Evolutionary conservation across 2,113 vertebrate genomes (phyloP).

Genomic region (Hydrolagus affinis): DNA sequence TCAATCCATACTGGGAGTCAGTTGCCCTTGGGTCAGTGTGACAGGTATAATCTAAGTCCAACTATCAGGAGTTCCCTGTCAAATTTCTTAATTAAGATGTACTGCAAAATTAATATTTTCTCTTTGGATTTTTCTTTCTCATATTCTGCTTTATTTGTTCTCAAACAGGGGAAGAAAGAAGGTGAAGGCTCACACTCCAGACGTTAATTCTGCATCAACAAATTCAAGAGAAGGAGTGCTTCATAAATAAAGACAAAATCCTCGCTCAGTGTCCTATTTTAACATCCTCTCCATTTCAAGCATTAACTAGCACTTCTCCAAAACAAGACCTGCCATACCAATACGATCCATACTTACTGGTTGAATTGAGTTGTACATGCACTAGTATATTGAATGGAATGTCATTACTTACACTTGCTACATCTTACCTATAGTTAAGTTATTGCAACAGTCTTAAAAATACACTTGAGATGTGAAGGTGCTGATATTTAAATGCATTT

Average conservation of each 20-base stretch:
- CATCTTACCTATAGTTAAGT: background rate
- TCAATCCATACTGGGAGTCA: no score
- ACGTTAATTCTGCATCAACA: constrained; percentile 12
- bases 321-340: constrained; percentile 2
- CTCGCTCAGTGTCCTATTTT: constrained; percentile 13
- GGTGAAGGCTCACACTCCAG: constrained; percentile 22
- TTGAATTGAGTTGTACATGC: background rate
- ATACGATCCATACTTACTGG: constrained; percentile 1
- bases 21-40: no score
- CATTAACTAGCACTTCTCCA: constrained; percentile 23
- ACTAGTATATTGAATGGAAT: constrained; percentile 12
- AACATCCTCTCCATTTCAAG: constrained; percentile 12
- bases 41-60: no score
- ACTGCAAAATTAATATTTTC: no score
- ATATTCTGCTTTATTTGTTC: background rate
- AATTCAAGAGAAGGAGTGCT: constrained; percentile 9
- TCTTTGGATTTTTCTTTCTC: background rate
- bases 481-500: background rate
- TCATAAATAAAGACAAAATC: constrained; percentile 1
- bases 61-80: no score
- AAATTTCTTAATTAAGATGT: no score
- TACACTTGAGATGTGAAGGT: background rate
- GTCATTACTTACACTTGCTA: constrained; percentile 16
- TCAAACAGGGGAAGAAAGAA: constrained; percentile 16
- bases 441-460: constrained; percentile 5